Evolutionary conservation across 2,888 invertebrate genomes (phyloP).

Genomic region (Leptinotarsa rubiginosa): DNA sequence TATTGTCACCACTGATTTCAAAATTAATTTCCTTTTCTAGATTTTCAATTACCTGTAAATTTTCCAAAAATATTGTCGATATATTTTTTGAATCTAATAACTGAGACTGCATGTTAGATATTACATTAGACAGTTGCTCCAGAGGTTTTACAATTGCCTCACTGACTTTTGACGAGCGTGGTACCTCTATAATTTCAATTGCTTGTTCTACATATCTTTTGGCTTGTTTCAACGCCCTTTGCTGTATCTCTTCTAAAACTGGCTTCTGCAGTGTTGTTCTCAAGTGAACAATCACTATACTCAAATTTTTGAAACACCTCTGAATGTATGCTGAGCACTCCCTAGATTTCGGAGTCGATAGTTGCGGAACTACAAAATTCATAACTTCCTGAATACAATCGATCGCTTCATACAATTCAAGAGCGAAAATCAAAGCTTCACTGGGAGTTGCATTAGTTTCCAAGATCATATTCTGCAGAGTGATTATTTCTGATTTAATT

Average conservation of each 20-base stretch:
- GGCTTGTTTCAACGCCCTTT: slow-evolving; percentile 43
- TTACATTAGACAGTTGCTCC: slow-evolving; percentile 10
- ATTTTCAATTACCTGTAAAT: slow-evolving; percentile 34
- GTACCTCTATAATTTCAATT: slow-evolving; percentile 38
- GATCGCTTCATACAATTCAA: slow-evolving; percentile 48
- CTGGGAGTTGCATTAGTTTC: slow-evolving; percentile 43
- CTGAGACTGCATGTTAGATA: slow-evolving; percentile 5
- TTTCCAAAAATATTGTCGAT: slow-evolving; percentile 26
- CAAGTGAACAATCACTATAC: slow-evolving; percentile 39
- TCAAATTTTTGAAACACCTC: slow-evolving; percentile 46
- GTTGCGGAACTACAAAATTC: slow-evolving; percentile 18
- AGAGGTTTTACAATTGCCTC: slow-evolving; percentile 26
- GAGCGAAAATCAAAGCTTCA: slow-evolving; percentile 42
- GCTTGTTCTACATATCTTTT: slow-evolving; percentile 40
- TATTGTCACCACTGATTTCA: neutral
- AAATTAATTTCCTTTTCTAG: slow-evolving; percentile 7
- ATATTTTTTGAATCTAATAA: neutral
- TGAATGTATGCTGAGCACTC: slow-evolving; percentile 39
- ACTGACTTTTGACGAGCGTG: slow-evolving; percentile 3
- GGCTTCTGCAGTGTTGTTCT: slow-evolving; percentile 48
- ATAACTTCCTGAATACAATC: slow-evolving; percentile 38
- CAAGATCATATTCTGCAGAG: slow-evolving; percentile 44
- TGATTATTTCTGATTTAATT: slow-evolving; percentile 45
- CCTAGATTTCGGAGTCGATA: slow-evolving; percentile 21
- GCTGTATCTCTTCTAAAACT: slow-evolving; percentile 42